Percentiles rank a stretch among this genome's conserved stretches.
Conservation (phyloP, 2,797 vertebrate species). For the Cetoscarus ocellatus region DNA sequence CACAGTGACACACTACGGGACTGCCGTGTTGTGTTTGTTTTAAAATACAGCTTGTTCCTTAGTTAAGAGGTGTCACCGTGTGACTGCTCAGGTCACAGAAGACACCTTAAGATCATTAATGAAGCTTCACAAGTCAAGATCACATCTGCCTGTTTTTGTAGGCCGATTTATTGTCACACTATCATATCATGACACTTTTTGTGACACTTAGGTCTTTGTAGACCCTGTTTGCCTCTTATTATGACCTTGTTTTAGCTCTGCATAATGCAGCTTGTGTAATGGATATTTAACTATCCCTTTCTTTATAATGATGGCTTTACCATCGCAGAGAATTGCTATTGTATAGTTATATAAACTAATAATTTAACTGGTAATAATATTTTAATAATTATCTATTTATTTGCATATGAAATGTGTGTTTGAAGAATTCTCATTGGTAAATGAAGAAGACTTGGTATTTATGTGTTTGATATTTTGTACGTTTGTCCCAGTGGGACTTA, state of each 20-base stretch:
- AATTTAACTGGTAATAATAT: conserved; percentile 36
- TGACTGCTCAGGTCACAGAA: neutral
- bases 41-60: conserved; percentile 76
- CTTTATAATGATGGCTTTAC: conserved; percentile 37
- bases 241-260: conserved; percentile 31
- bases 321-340: conserved; percentile 32
- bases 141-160: conserved; percentile 18
- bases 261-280: conserved; percentile 26
- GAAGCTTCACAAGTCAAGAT: conserved; percentile 29
- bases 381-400: conserved; percentile 49
- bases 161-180: conserved; percentile 41
- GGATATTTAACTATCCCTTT: conserved; percentile 1
- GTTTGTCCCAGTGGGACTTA: conserved; percentile 51
- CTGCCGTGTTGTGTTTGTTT: conserved; percentile 79
- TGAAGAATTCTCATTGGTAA: neutral
- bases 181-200: conserved; percentile 16
- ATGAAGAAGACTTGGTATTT: conserved; percentile 36
- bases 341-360: conserved; percentile 40
- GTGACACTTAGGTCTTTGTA: conserved; percentile 18
- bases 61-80: neutral
- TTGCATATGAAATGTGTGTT: conserved; percentile 5
- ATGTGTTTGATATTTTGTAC: conserved; percentile 2
- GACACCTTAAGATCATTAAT: neutral
- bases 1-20: conserved; percentile 56
- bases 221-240: conserved; percentile 6